Conservation (phyloP, 2,797 vertebrate species). For the Coracias cyanogaster region DNA sequence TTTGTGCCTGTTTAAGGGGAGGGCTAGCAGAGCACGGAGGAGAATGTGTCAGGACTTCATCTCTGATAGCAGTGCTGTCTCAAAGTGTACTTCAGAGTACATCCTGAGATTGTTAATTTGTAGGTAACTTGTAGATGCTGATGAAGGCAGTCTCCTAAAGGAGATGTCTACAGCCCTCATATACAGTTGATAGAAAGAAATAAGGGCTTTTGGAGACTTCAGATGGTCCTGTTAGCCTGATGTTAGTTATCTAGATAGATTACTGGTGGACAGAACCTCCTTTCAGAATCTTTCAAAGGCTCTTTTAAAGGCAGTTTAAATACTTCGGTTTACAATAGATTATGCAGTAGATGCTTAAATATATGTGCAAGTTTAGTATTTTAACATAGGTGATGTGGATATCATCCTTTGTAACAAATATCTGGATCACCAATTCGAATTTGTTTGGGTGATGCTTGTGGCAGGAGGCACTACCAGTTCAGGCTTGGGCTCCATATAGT, state of each 20-base stretch:
- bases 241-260: not conserved
- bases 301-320: not conserved
- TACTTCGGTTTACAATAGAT: not conserved
- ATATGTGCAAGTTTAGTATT: not conserved
- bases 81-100: not conserved
- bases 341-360: not conserved
- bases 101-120: not conserved
- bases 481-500: not conserved
- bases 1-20: not conserved
- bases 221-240: not conserved
- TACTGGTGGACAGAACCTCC: not conserved
- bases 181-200: not conserved
- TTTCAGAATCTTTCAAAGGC: not conserved
- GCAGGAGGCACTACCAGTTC: not conserved
- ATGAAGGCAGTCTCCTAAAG: not conserved
- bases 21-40: not conserved
- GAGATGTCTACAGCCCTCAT: not conserved
- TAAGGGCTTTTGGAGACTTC: not conserved
- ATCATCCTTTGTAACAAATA: not conserved
- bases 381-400: not conserved
- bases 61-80: not conserved
- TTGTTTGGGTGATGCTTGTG: not conserved
- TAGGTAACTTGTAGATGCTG: not conserved
- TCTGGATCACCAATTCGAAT: not conserved
- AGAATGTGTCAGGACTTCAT: not conserved